These are phyloP conservation scores for Margaritifera margaritifera DNA, from an alignment of 2,888 invertebrate genomes.

Conservation along the genomic window DNA sequence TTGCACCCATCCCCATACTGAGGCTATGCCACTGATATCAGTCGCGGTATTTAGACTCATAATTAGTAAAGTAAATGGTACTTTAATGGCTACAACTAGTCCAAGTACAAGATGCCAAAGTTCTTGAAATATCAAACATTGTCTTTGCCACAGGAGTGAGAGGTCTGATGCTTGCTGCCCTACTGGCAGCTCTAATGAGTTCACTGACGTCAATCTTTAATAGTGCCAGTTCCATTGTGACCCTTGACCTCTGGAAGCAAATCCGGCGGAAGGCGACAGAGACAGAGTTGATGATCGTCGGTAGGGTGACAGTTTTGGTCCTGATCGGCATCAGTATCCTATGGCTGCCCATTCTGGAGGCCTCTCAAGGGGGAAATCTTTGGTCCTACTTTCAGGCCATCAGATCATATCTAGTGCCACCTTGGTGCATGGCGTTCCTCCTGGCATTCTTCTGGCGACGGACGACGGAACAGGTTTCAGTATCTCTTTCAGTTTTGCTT, in stretches of 20 bases:
- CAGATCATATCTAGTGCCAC: conserved; percentile 75
- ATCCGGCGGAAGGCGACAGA: conserved; percentile 63
- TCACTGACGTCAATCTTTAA: conserved; percentile 77
- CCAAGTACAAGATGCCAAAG: too few relatives aligned
- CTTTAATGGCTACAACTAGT: too few relatives aligned
- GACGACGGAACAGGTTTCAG: conserved; percentile 74
- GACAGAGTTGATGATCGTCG: conserved; percentile 70
- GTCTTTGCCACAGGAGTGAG: conserved; percentile 56
- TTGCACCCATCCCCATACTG: too few relatives aligned
- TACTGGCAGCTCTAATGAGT: conserved; percentile 77
- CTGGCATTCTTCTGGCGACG: conserved; percentile 75
- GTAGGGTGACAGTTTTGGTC: conserved; percentile 67
- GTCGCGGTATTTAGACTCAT: too few relatives aligned
- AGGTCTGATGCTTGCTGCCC: conserved; percentile 75
- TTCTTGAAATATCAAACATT: background rate
- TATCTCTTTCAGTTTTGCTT: background rate
- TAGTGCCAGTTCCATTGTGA: conserved; percentile 76
- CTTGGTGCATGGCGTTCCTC: conserved; percentile 75
- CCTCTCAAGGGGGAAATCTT: conserved; percentile 74
- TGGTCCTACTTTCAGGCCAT: conserved; percentile 77
- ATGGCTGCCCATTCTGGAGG: conserved; percentile 75
- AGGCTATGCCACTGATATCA: too few relatives aligned
- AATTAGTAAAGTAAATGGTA: too few relatives aligned
- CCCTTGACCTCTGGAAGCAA: conserved; percentile 75
- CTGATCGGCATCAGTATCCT: conserved; percentile 63